These are phyloP conservation scores for Temnothorax rugatulus DNA, from an alignment of 2,888 invertebrate genomes.

Conservation along the genomic window DNA sequence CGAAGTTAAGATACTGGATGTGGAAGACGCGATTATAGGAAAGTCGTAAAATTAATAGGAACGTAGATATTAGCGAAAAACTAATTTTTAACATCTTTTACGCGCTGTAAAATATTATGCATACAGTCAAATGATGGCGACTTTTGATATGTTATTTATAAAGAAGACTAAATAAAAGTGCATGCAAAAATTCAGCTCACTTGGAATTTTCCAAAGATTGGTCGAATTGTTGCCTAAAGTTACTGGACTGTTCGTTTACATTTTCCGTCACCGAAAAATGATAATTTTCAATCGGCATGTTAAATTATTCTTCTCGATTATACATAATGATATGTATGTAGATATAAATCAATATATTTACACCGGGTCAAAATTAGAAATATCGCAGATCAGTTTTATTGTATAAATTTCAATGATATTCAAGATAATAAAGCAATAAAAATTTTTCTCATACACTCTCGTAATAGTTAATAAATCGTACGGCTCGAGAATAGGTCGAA, in stretches of 20 bases:
- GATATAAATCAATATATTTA: background rate
- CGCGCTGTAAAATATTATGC: too few species aligned
- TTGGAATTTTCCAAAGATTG: too few species aligned
- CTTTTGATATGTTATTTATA: too few species aligned
- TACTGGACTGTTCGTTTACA: background rate
- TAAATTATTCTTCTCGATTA: conserved; percentile 1
- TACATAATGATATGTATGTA: background rate
- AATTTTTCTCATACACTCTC: background rate
- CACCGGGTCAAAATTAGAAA: conserved; percentile 1
- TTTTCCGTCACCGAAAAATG: background rate
- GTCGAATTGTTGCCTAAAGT: too few species aligned
- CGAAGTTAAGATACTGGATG: too few species aligned
- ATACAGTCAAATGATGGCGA: too few species aligned
- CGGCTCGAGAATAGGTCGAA: conserved; percentile 32
- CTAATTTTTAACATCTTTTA: too few species aligned
- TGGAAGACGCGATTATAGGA: too few species aligned
- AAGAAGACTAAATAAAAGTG: too few species aligned
- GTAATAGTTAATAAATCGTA: conserved; percentile 25
- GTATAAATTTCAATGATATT: background rate
- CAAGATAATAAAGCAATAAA: background rate
- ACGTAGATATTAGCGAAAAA: too few species aligned
- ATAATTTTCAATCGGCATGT: background rate
- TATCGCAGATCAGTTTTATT: conserved; percentile 17
- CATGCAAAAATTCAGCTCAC: too few species aligned
- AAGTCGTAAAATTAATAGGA: too few species aligned